These are phyloP conservation scores for Rhabdophis nuchalis DNA, from an alignment of 2,797 vertebrate species.

Conservation along the genomic window DNA sequence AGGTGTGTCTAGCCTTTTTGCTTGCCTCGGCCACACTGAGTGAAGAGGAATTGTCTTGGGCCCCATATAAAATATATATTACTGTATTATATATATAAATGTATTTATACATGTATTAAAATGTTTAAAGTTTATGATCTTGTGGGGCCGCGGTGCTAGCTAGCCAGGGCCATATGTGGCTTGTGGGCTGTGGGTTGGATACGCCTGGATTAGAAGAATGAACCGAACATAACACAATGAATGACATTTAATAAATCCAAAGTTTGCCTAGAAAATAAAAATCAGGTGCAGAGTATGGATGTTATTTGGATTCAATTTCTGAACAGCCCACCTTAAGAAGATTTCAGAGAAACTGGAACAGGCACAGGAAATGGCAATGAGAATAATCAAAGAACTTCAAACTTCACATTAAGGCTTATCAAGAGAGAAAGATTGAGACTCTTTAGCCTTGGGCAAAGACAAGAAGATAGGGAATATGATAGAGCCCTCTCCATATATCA, in stretches of 20 bases:
- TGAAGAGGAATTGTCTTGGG: too few species aligned
- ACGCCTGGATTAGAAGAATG: neutral
- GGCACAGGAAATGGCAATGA: neutral
- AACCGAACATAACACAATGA: neutral
- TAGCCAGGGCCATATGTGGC: too few species aligned
- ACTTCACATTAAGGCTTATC: neutral
- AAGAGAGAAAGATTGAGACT: neutral
- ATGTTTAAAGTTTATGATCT: too few species aligned
- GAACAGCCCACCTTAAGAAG: neutral
- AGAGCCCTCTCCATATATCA: neutral
- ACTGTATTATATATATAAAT: too few species aligned
- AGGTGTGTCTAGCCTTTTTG: too few species aligned
- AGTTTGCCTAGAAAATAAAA: neutral
- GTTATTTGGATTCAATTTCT: neutral
- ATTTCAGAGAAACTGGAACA: neutral
- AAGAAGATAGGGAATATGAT: neutral
- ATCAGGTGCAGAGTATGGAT: neutral
- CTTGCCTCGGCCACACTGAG: too few species aligned
- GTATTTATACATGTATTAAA: too few species aligned
- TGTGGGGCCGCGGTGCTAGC: too few species aligned
- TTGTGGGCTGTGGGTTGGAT: neutral
- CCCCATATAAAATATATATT: too few species aligned
- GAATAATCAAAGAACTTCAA: neutral
- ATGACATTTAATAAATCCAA: neutral
- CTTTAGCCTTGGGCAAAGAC: neutral